Evolutionary conservation across 2,797 vertebrate genomes (phyloP), one percentile per base, ranked within the genome.

Genomic region (Lithobates pipiens): DNA sequence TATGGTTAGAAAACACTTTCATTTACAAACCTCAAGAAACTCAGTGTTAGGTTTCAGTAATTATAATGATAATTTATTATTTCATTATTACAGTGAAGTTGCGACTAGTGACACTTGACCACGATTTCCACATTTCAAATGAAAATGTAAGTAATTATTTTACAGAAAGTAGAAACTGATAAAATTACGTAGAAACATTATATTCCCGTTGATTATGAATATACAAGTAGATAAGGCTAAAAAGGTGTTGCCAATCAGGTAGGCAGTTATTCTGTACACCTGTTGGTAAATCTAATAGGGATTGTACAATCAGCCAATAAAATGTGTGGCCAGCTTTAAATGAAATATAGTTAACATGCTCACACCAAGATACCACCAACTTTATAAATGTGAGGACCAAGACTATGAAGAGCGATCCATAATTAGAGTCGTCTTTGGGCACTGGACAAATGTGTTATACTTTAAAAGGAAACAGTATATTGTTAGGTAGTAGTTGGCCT

Each of bases 21-120:
- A 39, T 39, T 39, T 39, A 39, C 42, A 44, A 44, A 44, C 11
- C 5, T 18, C 13, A 50, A 46, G 11, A 44, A 44, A 44, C 18
- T 50, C 13, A 54, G 10, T 10, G 10, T 39, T 39, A 32, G 11
- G 0, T 3, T 77, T 29, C 29, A 29, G 3, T 32, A 3, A 18
- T 15, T 32, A 32, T 29, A 42, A 27, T 10, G 4, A 21, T 2
- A n/a, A 34, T 57, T 0, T 5, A 21, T 63, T 29, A 21, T 63
- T 29, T 3, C 54, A 69, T 25, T 46, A 25, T 67, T 70, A 4
- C 25, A 85, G 84, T 85, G 42, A 74, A 44, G 25, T 80, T 85
- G 16, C 70, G 61, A 11, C 0, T 80, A 23, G 1, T 85, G 6
- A 10, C 84, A 23, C 2, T 85, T 27, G 44, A 80, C 25, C 1